phyloP scores from a whole-genome alignment of 2,113 vertebrate genomes.

The Cervus canadensis region DNA sequence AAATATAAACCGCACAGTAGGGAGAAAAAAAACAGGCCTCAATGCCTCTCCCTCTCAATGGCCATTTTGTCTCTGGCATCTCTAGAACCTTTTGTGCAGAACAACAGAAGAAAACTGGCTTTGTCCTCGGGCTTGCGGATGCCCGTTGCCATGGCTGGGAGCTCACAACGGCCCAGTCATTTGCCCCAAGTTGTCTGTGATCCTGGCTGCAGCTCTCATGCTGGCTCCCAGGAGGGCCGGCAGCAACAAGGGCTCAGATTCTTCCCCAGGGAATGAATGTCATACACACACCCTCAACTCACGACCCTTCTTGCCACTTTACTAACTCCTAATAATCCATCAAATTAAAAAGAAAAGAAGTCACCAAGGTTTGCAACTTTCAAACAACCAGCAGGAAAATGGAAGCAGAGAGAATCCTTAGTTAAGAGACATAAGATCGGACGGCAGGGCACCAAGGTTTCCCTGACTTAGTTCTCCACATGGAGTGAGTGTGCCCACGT shows the following conservation, averaged over 20 bases:
- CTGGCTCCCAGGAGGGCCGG: constrained; percentile 77
- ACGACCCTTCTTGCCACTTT: background rate
- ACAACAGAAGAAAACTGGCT: constrained; percentile 90
- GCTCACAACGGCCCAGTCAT: constrained; percentile 90
- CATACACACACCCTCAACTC: background rate
- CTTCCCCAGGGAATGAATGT: constrained; percentile 80
- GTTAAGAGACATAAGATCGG: background rate
- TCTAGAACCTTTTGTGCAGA: constrained; percentile 88
- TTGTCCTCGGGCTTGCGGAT: constrained; percentile 85
- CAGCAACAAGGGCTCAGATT: constrained; percentile 82
- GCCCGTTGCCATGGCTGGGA: constrained; percentile 89
- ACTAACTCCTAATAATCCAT: constrained; percentile 67
- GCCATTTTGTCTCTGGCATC: constrained; percentile 84
- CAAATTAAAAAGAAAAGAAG: constrained; percentile 72
- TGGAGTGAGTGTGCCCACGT: background rate
- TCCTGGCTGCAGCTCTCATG: constrained; percentile 86
- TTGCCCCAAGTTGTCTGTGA: constrained; percentile 83
- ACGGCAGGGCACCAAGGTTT: background rate
- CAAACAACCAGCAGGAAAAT: constrained; percentile 62
- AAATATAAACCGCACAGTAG: constrained; percentile 75
- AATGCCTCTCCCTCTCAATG: constrained; percentile 79
- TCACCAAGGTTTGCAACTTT: constrained; percentile 55
- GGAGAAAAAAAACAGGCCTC: constrained; percentile 68
- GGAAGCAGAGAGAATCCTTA: constrained; percentile 49
- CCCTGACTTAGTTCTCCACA: background rate